These are phyloP conservation scores for Chaenocephalus aceratus DNA, from an alignment of 2,113 vertebrate species.

Conservation along the genomic window DNA sequence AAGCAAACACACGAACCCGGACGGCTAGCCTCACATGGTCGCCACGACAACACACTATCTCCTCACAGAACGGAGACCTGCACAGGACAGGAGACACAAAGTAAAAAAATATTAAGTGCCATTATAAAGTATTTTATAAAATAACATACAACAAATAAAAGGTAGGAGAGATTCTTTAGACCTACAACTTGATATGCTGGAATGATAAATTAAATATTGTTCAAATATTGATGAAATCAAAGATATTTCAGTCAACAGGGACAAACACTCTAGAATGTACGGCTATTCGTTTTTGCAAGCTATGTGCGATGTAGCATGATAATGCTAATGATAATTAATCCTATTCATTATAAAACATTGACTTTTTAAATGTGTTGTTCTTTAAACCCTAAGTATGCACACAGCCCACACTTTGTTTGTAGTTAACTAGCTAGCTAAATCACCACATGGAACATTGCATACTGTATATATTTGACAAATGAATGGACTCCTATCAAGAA, in stretches of 20 bases:
- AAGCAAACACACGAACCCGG: constrained; percentile 92
- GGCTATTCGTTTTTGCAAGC: not conserved
- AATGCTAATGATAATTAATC: not conserved
- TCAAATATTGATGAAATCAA: not conserved
- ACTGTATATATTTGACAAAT: no score
- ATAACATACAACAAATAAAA: not conserved
- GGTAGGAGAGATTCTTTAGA: not conserved
- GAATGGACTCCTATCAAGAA: no score
- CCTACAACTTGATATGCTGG: not conserved
- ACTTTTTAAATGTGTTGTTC: not conserved
- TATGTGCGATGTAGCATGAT: not conserved
- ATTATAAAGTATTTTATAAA: not conserved
- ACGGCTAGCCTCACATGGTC: constrained; percentile 95
- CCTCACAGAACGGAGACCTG: constrained; percentile 96
- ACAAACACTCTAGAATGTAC: not conserved
- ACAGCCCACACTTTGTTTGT: no score
- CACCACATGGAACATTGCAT: no score
- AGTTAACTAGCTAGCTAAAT: no score
- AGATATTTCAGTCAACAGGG: no score
- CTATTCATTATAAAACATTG: not conserved
- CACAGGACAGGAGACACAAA: constrained; percentile 24
- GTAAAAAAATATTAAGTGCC: not conserved
- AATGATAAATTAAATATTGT: not conserved
- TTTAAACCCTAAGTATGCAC: not conserved
- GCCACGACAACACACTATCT: constrained; percentile 94